Conservation (phyloP, 2,113 vertebrate genomes). For the Oryzias celebensis region DNA sequence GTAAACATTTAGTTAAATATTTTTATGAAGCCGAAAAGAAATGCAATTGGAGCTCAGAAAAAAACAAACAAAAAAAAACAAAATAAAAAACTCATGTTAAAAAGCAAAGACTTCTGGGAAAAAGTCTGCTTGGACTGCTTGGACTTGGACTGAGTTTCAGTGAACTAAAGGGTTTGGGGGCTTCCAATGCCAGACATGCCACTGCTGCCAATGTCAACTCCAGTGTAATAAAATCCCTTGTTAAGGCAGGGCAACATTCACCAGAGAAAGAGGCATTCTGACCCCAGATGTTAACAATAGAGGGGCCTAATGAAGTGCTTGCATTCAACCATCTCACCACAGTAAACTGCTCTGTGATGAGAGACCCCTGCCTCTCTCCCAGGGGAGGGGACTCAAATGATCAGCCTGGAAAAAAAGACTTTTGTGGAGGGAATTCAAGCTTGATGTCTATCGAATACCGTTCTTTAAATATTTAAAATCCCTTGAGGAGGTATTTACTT, state of each 20-base stretch:
- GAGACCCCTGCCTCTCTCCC: conserved; percentile 56
- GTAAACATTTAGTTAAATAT: too few relatives aligned
- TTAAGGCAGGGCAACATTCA: conserved; percentile 75
- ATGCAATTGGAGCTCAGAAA: too few relatives aligned
- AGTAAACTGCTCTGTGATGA: conserved; percentile 68
- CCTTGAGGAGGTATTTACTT: conserved; percentile 1
- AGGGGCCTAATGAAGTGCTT: conserved; percentile 78
- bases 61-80: neutral
- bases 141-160: conserved; percentile 71
- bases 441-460: conserved; percentile 56
- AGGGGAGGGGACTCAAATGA: conserved; percentile 47
- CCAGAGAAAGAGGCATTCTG: conserved; percentile 75
- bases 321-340: conserved; percentile 70
- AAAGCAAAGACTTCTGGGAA: neutral
- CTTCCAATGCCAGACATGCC: conserved; percentile 71
- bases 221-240: conserved; percentile 77
- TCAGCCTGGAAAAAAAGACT: conserved; percentile 50
- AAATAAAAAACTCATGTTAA: conserved; percentile 12
- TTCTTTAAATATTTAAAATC: conserved; percentile 36
- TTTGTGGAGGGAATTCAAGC: conserved; percentile 51
- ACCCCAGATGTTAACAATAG: conserved; percentile 83
- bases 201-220: conserved; percentile 80
- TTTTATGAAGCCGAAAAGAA: too few relatives aligned
- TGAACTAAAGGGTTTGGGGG: conserved; percentile 64
- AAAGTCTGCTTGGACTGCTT: conserved; percentile 59